phyloP scores from a whole-genome alignment of 2,888 invertebrate genomes.

The Lithophane leautieri region DNA sequence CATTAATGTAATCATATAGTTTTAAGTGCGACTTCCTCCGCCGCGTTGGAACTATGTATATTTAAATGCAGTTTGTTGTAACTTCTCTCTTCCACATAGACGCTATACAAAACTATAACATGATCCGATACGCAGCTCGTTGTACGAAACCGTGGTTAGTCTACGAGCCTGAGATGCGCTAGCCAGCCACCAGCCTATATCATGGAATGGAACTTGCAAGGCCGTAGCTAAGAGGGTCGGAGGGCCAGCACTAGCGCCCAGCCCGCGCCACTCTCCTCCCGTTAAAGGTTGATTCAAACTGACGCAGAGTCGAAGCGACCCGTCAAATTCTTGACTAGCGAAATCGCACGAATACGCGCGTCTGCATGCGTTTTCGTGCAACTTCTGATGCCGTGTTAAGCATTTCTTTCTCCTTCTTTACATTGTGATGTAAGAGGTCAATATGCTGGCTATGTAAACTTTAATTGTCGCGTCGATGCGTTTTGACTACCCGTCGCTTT shows the following conservation, averaged over 20 bases:
- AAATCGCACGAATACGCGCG: not conserved
- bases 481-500: not conserved
- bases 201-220: slow-evolving; percentile 37
- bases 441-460: not conserved
- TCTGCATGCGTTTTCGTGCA: not conserved
- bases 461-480: not conserved
- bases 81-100: slow-evolving; percentile 51
- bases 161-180: slow-evolving; percentile 17
- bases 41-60: slow-evolving; percentile 46
- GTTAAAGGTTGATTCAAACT: slow-evolving; percentile 27
- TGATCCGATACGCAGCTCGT: slow-evolving; percentile 53
- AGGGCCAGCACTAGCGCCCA: not conserved
- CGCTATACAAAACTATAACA: slow-evolving; percentile 62
- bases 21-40: slow-evolving; percentile 49
- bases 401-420: not conserved
- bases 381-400: not conserved
- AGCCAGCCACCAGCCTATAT: slow-evolving; percentile 11
- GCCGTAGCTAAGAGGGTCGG: slow-evolving; percentile 55
- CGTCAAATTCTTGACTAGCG: not conserved
- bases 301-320: slow-evolving; percentile 10
- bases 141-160: slow-evolving; percentile 55
- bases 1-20: slow-evolving; percentile 53
- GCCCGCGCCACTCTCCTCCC: not conserved
- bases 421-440: not conserved
- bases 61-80: slow-evolving; percentile 47